Evolutionary conservation across 2,797 vertebrate genomes (phyloP), one percentile per base, ranked within the genome.

Genomic region (Periparus ater): DNA sequence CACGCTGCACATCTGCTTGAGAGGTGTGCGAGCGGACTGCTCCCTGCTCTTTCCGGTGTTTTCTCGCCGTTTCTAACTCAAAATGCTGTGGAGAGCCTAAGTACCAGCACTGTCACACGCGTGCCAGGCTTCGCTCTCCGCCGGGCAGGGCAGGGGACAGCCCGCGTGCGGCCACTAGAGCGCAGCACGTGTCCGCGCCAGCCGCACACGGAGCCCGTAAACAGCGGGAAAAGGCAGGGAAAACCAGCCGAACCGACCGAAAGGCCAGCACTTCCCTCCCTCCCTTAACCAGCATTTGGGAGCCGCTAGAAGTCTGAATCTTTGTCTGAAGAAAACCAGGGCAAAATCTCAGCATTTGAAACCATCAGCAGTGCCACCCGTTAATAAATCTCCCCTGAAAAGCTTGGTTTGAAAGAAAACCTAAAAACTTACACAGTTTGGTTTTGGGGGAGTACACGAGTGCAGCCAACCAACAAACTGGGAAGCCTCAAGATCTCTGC

Each of bases 111-210:
- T 48, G 57, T 4, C 11, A 0, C 23, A 1, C 2, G 3, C 0
- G 1, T 7, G 70, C 17, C 22, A 3, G 0, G 30, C 14, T 25
- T 19, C 19, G 45, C 0, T 36, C 38, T 18, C 44, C 8, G 0
- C 2, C 9, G 40, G 10, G 8, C 4, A 2, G 32, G 40, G 51
- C 48, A 13, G 72, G n/a, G 45, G 44, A 51, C 13, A 8, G 73
- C 42, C 32, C 9, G 11, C 10, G 15, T 14, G 8, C 50, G 75
- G 58, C 96, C 97, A 32, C 96, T 94, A 97, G 97, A 92, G 95
- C 1, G 96, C 95, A 97, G 96, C 88, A 97, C 22, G 13, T 2
- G 40, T n/a, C 93, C 88, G 40, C 61, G 17, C 4, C 72, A 36
- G 67, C 34, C 29, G 50, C 25, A 7, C 29, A 2, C 32, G 3